Evolutionary conservation across 2,888 invertebrate species (phyloP), one percentile per base, ranked within the genome.

Genomic region (Eupithecia dodoneata): DNA sequence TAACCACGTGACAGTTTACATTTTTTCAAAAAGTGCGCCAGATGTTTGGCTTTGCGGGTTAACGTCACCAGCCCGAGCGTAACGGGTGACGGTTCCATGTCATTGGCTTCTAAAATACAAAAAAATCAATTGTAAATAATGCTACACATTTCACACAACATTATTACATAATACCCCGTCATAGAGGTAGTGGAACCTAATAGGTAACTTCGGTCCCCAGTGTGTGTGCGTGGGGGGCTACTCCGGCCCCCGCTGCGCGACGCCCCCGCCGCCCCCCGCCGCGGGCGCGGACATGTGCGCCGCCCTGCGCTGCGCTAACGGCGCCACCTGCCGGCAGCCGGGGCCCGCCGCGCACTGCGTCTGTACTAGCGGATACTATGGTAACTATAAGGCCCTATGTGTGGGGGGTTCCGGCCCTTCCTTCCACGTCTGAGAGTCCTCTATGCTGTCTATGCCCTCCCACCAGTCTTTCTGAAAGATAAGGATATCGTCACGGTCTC

Each of bases 201-300:
- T 18, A 9, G 10, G 4, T 13, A 12, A 15, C 18, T 9, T n/a
- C 2, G 52, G 94, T 83, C 76, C 95, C 18, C 95, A 96, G 88
- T 98, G 98, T 90, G 88, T 94, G 76, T 98, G 98, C 87, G 95
- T 96, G 77, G 93, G 96, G 0, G 96, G 96, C 67, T 97, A 96
- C 89, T 92, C 95, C 52, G 98, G 98, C 9, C 90, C 95, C 66
- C 93, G 96, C n/a, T 98, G 98, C 91, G 97, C 97, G 87, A 52
- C 52, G 49, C 59, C 77, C 49, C 74, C 73, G 41, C 66, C 41
- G 47, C 55, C 72, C 67, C 10, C 74, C 69, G 30, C 70, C 74
- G 69, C 52, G 71, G 18, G 69, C 67, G 13, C 55, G 85, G 73
- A 71, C 55, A 66, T 41, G 59, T 63, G 77, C 73, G 75, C 74